Evolutionary conservation across 2,888 invertebrate genomes (phyloP), one percentile per base, ranked within the genome.

Genomic region (Cephus spinipes): DNA sequence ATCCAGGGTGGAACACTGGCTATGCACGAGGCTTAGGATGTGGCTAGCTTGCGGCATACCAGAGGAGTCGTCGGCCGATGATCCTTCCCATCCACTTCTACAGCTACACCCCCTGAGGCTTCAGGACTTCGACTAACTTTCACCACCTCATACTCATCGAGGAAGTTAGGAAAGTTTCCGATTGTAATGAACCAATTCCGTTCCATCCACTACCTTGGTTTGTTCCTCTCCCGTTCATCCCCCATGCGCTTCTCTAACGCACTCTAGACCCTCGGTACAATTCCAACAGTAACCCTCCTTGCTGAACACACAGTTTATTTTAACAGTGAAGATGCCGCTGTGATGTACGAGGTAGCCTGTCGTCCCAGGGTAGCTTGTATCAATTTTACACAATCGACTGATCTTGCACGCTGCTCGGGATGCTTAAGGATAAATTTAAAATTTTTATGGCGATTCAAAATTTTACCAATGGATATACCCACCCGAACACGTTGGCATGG

Each of bases 401-500:
- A 23, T 23, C 55, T 1, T 55, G 2, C 55, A 23, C 23, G 23
- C 23, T 23, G 23, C 23, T 55, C 55, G 0, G 23, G 55, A 55
- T 23, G 55, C 9, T 55, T 9, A 23, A 0, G 2, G 2, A 55
- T 55, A 23, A 55, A 9, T 55, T 1, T 9, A 23, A 23, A 9
- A 15, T 9, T 23, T 23, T 23, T 23, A 55, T 9, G 2, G 55
- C 11, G 12, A 71, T 3, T 32, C 12, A 71, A n/a, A 33, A 35
- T 23, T 55, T 31, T 55, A 11, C 12, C 79, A 91, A 55, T 9
- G 2, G 23, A 23, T 23, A 55, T 55, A 9, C 94, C 93, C 91
- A 97, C 97, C 95, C 86, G 94, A 92, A 91, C 97, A 97, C 83
- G 93, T 93, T 32, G 97, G 97, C 82, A 95, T 93, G 71, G 94